These are phyloP conservation scores for Incurvaria masculella DNA, from an alignment of 2,888 invertebrate species.

Conservation along the genomic window DNA sequence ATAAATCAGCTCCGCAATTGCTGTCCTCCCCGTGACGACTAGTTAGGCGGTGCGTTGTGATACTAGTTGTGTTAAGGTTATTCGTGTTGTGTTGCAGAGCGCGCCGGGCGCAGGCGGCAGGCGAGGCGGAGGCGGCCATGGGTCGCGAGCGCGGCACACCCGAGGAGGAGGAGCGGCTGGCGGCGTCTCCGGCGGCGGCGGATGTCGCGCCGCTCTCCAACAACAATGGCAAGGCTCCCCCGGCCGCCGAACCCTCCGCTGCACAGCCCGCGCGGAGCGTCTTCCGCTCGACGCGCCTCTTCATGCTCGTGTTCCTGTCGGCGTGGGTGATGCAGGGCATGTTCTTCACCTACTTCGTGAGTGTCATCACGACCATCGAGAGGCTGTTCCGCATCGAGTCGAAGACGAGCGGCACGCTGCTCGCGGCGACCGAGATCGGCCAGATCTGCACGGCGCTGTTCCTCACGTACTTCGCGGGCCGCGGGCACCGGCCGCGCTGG, in stretches of 20 bases:
- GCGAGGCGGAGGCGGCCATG: slow-evolving; percentile 37
- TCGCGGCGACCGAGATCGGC: slow-evolving; percentile 91
- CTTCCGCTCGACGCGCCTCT: slow-evolving; percentile 84
- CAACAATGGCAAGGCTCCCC: slow-evolving; percentile 76
- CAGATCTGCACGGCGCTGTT: slow-evolving; percentile 88
- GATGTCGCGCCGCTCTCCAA: slow-evolving; percentile 52
- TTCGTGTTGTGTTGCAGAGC: no score
- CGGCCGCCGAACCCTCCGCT: slow-evolving; percentile 58
- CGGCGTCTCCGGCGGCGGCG: slow-evolving; percentile 42
- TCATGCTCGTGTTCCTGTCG: slow-evolving; percentile 83
- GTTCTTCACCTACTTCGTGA: slow-evolving; percentile 93
- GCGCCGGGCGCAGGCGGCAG: not conserved
- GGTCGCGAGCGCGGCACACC: slow-evolving; percentile 46
- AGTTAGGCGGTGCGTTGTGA: no score
- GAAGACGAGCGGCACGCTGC: slow-evolving; percentile 83
- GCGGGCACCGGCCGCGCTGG: slow-evolving; percentile 91
- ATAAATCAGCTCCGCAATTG: no score
- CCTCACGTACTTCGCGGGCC: slow-evolving; percentile 86
- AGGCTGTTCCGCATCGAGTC: slow-evolving; percentile 90
- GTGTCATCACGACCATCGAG: slow-evolving; percentile 90
- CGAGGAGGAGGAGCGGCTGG: slow-evolving; percentile 42
- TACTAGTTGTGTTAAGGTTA: no score
- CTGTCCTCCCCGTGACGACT: no score
- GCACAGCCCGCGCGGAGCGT: slow-evolving; percentile 69
- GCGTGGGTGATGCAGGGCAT: slow-evolving; percentile 88